Evolutionary conservation across 2,888 invertebrate genomes (phyloP), one percentile per base, ranked within the genome.

Genomic region (Sinodicranocentrus sp.): DNA sequence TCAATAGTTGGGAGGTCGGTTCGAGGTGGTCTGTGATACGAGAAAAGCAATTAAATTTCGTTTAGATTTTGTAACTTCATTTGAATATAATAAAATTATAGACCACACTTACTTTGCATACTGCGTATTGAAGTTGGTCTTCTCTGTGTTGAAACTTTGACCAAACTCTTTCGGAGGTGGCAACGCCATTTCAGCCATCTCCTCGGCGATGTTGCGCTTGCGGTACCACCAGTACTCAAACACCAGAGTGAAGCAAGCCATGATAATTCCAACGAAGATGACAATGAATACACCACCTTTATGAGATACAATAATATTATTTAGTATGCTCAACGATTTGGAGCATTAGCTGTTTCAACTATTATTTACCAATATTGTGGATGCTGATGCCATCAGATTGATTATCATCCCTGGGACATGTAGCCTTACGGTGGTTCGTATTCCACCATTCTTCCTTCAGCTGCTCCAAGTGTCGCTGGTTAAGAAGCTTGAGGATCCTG

Each of bases 401-500:
- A 90, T 97, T 96, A 89, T 97, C 96, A 75, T 96, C 95, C 88
- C 95, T 95, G 89, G 96, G 95, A 89, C 97, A 97, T 84, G 93
- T 93, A 89, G 93, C 93, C 43, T 93, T 94, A 6, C 94, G 93
- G 0, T 94, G 95, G 89, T 97, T 97, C 86, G 95, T 94, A 89
- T 94, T 95, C 99, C 99, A 99, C 99, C 99, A 99, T 89, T 93
- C 94, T 89, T 98, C 98, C 91, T 98, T 98, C 17, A 99, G 91
- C 88, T 96, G 95, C 91, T 99, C 99, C 88, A 99, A 91, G 90
- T 95, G 94, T 0, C 98, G 93, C 89, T 96, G 95, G 91, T 99
- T 99, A n/a, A 98, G 92, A 43, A 99, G 92, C 89, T 96, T 95
- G 3, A 99, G 92, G 88, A 99, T 98, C 25, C 98, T 98, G 19